Evolutionary conservation across 2,113 vertebrate genomes (phyloP).

Genomic region (Alexandromys fortis): DNA sequence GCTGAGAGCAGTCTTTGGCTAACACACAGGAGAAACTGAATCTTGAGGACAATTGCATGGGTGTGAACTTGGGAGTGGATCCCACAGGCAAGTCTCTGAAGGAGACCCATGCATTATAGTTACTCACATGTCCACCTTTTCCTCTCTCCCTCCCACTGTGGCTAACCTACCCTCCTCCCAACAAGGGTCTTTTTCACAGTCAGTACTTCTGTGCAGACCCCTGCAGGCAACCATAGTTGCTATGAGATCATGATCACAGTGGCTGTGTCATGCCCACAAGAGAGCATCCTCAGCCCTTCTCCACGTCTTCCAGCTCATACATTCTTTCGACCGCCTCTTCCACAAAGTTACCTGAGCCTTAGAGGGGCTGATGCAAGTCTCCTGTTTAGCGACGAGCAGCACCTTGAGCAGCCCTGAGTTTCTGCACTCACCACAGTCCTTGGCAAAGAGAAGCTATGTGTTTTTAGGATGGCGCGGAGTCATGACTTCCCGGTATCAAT

Average conservation of each 20-base stretch:
- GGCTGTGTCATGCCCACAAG: neutral
- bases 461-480: neutral
- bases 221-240: neutral
- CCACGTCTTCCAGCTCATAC: neutral
- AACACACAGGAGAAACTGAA: neutral
- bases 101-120: neutral
- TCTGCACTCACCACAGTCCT: neutral
- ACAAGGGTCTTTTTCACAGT: neutral
- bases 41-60: neutral
- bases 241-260: no score
- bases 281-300: neutral
- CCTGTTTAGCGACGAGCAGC: neutral
- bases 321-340: neutral
- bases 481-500: neutral
- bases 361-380: neutral
- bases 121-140: neutral
- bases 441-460: neutral
- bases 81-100: neutral
- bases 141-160: no score
- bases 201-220: neutral
- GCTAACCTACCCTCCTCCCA: neutral
- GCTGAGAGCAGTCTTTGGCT: neutral
- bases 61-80: neutral
- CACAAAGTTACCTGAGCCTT: neutral
- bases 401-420: neutral